A percentile compares a stretch with the other conserved stretches of the same genome.
These are phyloP conservation scores for Bagarius yarrelli DNA, from an alignment of 2,113 vertebrate species.

Conservation along the genomic window DNA sequence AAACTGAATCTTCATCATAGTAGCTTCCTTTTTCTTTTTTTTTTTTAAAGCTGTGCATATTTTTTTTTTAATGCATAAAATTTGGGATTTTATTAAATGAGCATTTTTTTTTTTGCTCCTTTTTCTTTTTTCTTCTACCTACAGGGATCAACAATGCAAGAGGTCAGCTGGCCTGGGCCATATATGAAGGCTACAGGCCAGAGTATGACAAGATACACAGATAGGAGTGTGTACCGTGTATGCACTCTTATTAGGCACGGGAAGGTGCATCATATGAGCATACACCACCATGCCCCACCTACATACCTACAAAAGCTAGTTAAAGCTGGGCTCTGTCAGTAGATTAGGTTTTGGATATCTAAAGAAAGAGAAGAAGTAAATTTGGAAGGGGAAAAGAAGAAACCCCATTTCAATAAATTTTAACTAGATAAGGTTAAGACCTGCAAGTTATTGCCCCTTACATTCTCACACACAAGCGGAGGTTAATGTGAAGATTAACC, in stretches of 20 bases:
- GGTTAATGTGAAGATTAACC: slow-evolving; percentile 29
- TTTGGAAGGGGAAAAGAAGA: too few relatives aligned
- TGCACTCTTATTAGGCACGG: slow-evolving; percentile 58
- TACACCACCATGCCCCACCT: neutral
- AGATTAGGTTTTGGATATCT: too few relatives aligned
- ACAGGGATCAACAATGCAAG: slow-evolving; percentile 91
- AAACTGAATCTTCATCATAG: slow-evolving; percentile 32
- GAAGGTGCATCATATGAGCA: slow-evolving; percentile 52
- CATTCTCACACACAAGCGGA: neutral
- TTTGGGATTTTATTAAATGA: slow-evolving; percentile 82
- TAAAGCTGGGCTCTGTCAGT: too few relatives aligned
- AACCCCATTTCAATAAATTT: neutral
- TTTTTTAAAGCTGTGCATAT: slow-evolving; percentile 47
- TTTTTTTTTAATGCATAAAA: slow-evolving; percentile 50
- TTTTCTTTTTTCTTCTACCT: slow-evolving; percentile 83
- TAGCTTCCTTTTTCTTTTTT: slow-evolving; percentile 36
- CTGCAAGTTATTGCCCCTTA: neutral
- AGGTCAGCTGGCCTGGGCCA: slow-evolving; percentile 90
- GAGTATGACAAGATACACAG: slow-evolving; percentile 74
- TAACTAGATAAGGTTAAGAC: neutral
- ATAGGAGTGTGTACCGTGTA: slow-evolving; percentile 57
- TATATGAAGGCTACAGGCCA: slow-evolving; percentile 91
- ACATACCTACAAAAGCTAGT: neutral
- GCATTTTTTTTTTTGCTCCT: slow-evolving; percentile 84
- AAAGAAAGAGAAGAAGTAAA: too few relatives aligned